Evolutionary conservation across 2,113 vertebrate species (phyloP), one percentile per base, ranked within the genome.

Genomic region (Donacobius atricapilla): DNA sequence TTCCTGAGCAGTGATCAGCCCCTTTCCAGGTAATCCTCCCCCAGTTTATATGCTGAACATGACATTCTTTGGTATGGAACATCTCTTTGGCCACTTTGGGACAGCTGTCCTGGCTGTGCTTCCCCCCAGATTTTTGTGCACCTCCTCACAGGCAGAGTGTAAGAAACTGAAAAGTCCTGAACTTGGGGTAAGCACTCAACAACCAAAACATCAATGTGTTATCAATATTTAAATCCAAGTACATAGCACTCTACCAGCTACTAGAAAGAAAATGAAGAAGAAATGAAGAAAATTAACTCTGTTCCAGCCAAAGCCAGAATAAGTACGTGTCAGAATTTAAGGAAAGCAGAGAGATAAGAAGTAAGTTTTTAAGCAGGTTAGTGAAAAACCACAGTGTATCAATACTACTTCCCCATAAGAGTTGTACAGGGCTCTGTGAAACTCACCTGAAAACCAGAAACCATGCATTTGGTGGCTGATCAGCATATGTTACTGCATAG

Each of bases 401-500:
- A 48, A n/a, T 33, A 70, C 19, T 58, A 9, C 5, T 48, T 80
- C 33, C n/a, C 39, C 7, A 4, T 21, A 76, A 21, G 9, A 50
- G 10, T 27, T 73, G 57, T 10, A 79, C 1, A 80, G 35, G 45
- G 33, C 30, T 51, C 30, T 50, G 35, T 42, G n/a, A 86, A 80
- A 79, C 87, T 97, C 82, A 99, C 99, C 99, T 99, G 89, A 99
- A 99, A 69, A 99, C 80, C 87, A 99, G 95, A 92, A 98, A 97
- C 99, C 99, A 99, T 44, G 90, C 94, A 92, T 97, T 98, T 70
- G 97, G 89, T 82, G 96, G 91, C 37, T 98, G 97, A 48, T 98
- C 98, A 65, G 83, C 70, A 57, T 99, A 97, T 2, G 95, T 96
- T 39, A 99, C 98, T 4, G 92, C 79, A 90, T 99, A 99, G 92